phyloP scores from a whole-genome alignment of 1,140 invertebrate species.

The Dreissena polymorpha region DNA sequence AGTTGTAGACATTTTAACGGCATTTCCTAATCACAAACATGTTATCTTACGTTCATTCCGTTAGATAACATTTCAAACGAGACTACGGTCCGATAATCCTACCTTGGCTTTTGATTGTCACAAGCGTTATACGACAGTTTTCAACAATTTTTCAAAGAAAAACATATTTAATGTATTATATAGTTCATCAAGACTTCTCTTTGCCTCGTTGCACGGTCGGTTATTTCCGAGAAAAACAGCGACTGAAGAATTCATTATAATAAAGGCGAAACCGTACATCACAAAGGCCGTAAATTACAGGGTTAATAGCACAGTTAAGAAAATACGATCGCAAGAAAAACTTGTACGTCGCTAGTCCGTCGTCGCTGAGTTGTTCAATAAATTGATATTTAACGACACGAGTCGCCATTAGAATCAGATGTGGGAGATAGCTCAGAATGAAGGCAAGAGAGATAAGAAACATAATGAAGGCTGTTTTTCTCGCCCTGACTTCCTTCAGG shows the following conservation, averaged over 20 bases:
- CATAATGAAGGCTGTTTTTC: constrained; percentile 33
- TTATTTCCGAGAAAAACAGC: too few relatives aligned
- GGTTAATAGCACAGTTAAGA: constrained; percentile 39
- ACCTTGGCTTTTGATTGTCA: too few relatives aligned
- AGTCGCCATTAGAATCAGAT: constrained; percentile 3
- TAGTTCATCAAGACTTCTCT: too few relatives aligned
- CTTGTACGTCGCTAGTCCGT: constrained; percentile 9
- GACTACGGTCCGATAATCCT: too few relatives aligned
- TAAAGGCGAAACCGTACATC: constrained; percentile 21
- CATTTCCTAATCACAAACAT: too few relatives aligned
- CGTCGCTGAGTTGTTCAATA: constrained; percentile 5
- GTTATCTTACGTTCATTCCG: too few relatives aligned
- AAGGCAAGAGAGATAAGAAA: constrained; percentile 45
- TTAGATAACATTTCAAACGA: too few relatives aligned
- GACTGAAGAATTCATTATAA: constrained; percentile 8
- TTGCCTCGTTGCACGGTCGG: too few relatives aligned
- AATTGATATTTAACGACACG: constrained; percentile 9
- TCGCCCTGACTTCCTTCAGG: not conserved
- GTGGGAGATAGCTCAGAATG: constrained; percentile 38
- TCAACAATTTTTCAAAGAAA: too few relatives aligned
- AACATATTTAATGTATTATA: too few relatives aligned
- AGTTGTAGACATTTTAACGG: too few relatives aligned
- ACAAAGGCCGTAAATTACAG: constrained; percentile 34
- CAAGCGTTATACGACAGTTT: too few relatives aligned
- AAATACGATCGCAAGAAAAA: constrained; percentile 41